phyloP scores from a whole-genome alignment of 2,797 vertebrate species.

The Onychomys torridus region DNA sequence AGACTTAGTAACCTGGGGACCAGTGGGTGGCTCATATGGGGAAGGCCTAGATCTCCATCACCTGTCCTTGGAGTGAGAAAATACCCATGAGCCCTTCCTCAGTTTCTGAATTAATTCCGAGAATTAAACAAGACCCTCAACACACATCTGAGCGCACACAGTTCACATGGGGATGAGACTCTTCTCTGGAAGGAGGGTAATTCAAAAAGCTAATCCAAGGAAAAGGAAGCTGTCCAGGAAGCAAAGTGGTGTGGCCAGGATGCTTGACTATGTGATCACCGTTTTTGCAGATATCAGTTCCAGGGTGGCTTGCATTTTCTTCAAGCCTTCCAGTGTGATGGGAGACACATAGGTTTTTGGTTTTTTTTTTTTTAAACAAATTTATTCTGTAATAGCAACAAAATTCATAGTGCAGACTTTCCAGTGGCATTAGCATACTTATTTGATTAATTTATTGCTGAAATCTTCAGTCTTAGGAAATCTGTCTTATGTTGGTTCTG shows the following conservation, averaged over 20 bases:
- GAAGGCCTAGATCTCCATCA: background rate
- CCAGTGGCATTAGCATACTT: conserved; percentile 24
- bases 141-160: background rate
- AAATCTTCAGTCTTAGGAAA: conserved; percentile 19
- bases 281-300: conserved; percentile 44
- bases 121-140: background rate
- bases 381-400: background rate
- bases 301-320: conserved; percentile 31
- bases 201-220: conserved; percentile 21
- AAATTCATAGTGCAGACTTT: background rate
- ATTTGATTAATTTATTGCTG: conserved; percentile 40
- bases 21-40: background rate
- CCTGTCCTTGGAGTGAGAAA: background rate
- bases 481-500: conserved; percentile 25
- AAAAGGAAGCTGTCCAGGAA: conserved; percentile 58
- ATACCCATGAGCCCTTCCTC: background rate
- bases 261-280: background rate
- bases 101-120: conserved; percentile 15
- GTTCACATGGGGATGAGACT: background rate
- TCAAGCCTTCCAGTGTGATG: conserved; percentile 45
- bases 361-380: background rate
- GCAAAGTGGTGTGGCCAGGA: conserved; percentile 13
- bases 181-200: background rate
- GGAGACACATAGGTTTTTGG: background rate
- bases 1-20: background rate